These are phyloP conservation scores for Eledona agricola DNA, from an alignment of 2,888 invertebrate species.

Conservation along the genomic window DNA sequence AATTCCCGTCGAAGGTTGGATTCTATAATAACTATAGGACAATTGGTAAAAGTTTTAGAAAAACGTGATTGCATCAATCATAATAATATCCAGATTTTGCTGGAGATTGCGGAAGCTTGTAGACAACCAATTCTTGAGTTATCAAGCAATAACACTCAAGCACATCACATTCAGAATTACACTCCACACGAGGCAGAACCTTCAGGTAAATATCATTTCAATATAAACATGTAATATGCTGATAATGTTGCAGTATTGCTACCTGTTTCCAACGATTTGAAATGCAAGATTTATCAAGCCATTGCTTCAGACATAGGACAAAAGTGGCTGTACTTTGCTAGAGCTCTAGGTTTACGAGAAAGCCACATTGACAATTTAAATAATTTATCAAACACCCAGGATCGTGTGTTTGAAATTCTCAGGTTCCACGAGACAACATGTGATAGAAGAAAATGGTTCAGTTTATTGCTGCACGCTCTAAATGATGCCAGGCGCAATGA, in stretches of 20 bases:
- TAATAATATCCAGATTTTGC: conserved; percentile 39
- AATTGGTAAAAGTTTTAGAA: conserved; percentile 47
- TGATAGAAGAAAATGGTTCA: conserved; percentile 44
- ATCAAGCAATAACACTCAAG: not conserved
- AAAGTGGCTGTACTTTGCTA: conserved; percentile 55
- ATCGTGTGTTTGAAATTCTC: conserved; percentile 47
- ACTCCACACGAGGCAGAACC: conserved; percentile 1
- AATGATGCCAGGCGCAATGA: conserved; percentile 50
- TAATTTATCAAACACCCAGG: conserved; percentile 37
- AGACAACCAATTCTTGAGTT: conserved; percentile 8
- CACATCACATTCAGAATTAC: not conserved
- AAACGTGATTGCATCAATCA: conserved; percentile 47
- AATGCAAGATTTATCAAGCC: conserved; percentile 38
- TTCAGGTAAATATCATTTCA: conserved; percentile 3
- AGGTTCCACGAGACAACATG: conserved; percentile 41
- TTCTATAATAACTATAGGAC: conserved; percentile 38
- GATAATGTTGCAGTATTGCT: conserved; percentile 31
- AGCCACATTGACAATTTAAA: conserved; percentile 51
- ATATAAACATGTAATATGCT: conserved; percentile 5
- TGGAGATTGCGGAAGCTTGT: conserved; percentile 39
- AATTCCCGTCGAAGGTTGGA: conserved; percentile 46
- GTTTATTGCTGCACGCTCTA: conserved; percentile 48
- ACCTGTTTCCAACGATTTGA: conserved; percentile 23
- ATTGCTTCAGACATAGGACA: conserved; percentile 50
- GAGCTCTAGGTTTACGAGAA: conserved; percentile 50